A percentile compares a stretch with the other conserved stretches of the same genome.
phyloP scores from a whole-genome alignment of 2,888 invertebrate genomes.

The Sminthurinus aureus region DNA sequence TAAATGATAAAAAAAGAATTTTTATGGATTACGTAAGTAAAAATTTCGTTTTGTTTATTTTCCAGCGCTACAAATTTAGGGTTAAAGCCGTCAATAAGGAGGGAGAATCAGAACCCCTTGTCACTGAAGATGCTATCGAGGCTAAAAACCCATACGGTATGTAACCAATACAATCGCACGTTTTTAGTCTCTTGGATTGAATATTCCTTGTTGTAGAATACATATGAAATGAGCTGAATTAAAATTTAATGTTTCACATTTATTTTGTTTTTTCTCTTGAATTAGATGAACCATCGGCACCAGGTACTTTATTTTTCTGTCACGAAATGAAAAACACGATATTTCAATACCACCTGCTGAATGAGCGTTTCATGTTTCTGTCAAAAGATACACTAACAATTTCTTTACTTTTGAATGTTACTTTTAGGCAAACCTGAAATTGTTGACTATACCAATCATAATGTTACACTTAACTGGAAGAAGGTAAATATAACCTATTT shows the following conservation, averaged over 20 bases:
- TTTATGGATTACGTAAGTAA: no score
- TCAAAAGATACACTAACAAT: no score
- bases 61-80: not conserved
- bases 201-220: not conserved
- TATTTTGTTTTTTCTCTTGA: not conserved
- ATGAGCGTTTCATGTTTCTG: no score
- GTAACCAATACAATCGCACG: slow-evolving; percentile 56
- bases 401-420: no score
- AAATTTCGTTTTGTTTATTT: not conserved
- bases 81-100: slow-evolving; percentile 91
- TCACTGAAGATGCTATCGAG: slow-evolving; percentile 84
- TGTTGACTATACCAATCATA: slow-evolving; percentile 91
- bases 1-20: no score
- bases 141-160: slow-evolving; percentile 97
- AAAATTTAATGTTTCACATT: not conserved
- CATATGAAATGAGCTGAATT: not conserved
- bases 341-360: no score
- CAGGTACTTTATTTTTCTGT: no score
- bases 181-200: no score
- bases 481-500: slow-evolving; percentile 60
- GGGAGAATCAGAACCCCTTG: slow-evolving; percentile 95
- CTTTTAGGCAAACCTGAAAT: slow-evolving; percentile 91
- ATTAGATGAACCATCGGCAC: slow-evolving; percentile 86
- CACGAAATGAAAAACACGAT: no score
- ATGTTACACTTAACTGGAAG: slow-evolving; percentile 89